Base-by-base conservation (phyloP, 2,888 invertebrate species). In the Phoronis australis region DNA sequence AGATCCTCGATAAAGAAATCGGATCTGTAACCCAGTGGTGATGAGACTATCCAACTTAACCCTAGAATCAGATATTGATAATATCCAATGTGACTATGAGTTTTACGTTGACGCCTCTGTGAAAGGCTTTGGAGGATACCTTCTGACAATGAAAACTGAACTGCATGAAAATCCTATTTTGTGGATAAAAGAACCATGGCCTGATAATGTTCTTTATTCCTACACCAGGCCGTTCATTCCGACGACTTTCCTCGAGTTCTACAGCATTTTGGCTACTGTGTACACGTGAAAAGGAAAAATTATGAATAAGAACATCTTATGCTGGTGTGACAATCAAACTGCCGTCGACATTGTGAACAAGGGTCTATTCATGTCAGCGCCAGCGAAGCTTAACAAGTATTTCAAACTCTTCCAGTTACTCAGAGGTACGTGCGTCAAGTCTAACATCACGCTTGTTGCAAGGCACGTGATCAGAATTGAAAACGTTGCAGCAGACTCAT, bases 271-370 rank as follows among this genome's bases (percentile, higher is more conserved):
- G 2, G 52, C 56, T 15, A 59, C 63, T 3, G 47, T 56, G 6
- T 64, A 53, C 47, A 65, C 65, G 1, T 65, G 65, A 64, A 64
- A 64, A 43, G 58, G 64, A 44, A 64, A 64, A 48, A 62, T 64
- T 46, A 45, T 42, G 6, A 52, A 53, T 1, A 56, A 56, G 40
- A 52, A 49, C 6, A 57, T 64, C 2, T 27, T 59, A 23, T 56
- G 56, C 37, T 62, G 56, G 52, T 51, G 55, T 3, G 63, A 65
- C 47, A 59, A 52, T 38, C 12, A 21, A 31, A 6, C 20, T 22
- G 54, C 51, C 2, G 59, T 56, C 4, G 37, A 50, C 23, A 3
- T 59, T n/a, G 49, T 62, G 5, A 59, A 61, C 42, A 26, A 50
- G 9, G 60, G 62, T 5, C 21, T 54, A 18, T 42, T 38, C 3